phyloP scores from a whole-genome alignment of 2,113 vertebrate species.

The Trochalopteron elliotii region DNA sequence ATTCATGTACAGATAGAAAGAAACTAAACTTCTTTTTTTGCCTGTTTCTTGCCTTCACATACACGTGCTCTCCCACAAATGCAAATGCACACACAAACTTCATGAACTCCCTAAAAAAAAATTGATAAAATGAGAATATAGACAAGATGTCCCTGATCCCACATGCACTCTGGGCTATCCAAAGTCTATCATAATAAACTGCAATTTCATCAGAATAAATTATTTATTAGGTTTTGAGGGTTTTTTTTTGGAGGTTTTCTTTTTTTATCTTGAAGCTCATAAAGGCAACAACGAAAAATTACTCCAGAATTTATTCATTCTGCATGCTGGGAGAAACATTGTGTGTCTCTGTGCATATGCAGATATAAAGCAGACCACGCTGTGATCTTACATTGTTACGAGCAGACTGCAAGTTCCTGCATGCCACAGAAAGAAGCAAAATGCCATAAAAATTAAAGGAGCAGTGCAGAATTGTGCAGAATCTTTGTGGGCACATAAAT shows the following conservation, averaged over 20 bases:
- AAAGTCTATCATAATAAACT: background rate
- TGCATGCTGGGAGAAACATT: background rate
- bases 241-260: too few relatives aligned
- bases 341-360: background rate
- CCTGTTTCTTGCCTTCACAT: background rate
- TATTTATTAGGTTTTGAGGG: background rate
- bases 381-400: background rate
- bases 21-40: accelerated
- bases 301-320: background rate
- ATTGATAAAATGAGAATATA: background rate
- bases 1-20: background rate
- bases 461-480: background rate
- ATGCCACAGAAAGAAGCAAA: background rate
- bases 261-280: background rate
- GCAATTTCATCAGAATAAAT: slow-evolving; percentile 1
- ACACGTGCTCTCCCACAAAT: background rate
- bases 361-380: slow-evolving; percentile 17
- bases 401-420: background rate
- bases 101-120: background rate
- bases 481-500: background rate
- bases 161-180: background rate
- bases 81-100: background rate
- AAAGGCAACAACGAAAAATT: slow-evolving; percentile 34
- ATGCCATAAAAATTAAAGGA: background rate
- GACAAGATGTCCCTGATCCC: background rate